Conservation (phyloP, 2,113 vertebrate species). For the Coregonus clupeaformis region DNA sequence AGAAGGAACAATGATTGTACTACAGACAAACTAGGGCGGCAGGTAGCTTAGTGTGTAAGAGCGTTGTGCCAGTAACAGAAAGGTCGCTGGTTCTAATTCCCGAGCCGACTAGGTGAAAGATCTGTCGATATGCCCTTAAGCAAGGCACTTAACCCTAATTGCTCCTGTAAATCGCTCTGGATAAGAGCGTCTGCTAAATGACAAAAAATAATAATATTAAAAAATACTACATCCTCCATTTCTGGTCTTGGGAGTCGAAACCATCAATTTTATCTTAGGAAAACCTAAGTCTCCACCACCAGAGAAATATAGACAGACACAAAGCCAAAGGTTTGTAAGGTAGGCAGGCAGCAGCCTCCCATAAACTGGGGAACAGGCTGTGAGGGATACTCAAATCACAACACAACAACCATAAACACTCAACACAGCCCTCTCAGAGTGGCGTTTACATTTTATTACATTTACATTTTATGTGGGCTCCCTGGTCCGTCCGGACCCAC, state of each 20-base stretch:
- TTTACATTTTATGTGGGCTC: conserved; percentile 8
- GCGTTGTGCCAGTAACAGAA: no score
- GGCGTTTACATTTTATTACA: conserved; percentile 6
- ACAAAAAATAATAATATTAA: no score
- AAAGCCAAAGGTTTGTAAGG: neutral
- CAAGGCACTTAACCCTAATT: no score
- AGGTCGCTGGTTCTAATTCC: no score
- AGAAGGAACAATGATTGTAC: neutral
- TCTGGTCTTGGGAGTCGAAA: neutral
- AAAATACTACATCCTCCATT: neutral
- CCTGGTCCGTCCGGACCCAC: no score
- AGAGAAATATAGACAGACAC: neutral
- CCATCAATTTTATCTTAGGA: neutral
- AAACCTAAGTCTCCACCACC: neutral
- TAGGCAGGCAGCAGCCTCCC: no score
- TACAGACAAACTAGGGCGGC: no score
- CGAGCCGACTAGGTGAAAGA: no score
- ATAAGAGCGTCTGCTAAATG: no score
- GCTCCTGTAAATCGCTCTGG: no score
- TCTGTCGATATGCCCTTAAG: no score
- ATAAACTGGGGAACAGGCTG: neutral
- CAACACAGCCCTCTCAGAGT: neutral
- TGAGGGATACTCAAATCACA: neutral
- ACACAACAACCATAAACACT: neutral
- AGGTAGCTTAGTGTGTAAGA: no score